Conservation (phyloP, 30 jellyfish, hydroid and myxozoan genomes). For the Chrysaora quinquecirrha region DNA sequence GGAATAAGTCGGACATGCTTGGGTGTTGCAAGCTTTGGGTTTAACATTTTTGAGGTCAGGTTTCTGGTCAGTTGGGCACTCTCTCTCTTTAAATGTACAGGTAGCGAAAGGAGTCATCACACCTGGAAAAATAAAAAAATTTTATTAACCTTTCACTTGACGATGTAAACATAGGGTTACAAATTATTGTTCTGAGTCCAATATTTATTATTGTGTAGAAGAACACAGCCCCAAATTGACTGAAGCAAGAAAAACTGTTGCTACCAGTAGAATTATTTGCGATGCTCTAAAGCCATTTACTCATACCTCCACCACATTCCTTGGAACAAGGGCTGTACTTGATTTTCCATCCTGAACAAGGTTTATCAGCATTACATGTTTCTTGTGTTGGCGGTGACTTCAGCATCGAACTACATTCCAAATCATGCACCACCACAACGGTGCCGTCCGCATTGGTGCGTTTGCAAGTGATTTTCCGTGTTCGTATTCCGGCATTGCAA, state of each 20-base stretch:
- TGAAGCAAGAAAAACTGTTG: no score
- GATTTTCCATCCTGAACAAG: conserved; percentile 81
- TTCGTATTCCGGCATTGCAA: conserved; percentile 73
- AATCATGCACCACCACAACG: conserved; percentile 15
- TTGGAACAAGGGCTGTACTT: conserved; percentile 65
- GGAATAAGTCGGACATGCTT: conserved; percentile 54
- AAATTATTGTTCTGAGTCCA: no score
- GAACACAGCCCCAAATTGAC: no score
- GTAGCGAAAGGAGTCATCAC: conserved; percentile 1
- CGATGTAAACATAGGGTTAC: no score
- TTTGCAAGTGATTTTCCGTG: conserved; percentile 57
- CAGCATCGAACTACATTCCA: conserved; percentile 66
- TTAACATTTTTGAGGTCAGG: conserved; percentile 44
- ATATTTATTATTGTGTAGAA: no score
- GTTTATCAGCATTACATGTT: conserved; percentile 67
- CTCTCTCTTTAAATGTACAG: conserved; percentile 22
- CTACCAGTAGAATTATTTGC: no score
- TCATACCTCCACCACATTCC: conserved; percentile 91
- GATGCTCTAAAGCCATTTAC: no score
- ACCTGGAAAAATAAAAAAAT: no score
- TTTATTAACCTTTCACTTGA: no score
- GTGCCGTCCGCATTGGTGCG: conserved; percentile 70
- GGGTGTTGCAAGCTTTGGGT: conserved; percentile 56
- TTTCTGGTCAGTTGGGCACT: conserved; percentile 68
- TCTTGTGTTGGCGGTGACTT: conserved; percentile 32